Conservation (phyloP, 2,113 vertebrate genomes). For the Strigops habroptila region DNA sequence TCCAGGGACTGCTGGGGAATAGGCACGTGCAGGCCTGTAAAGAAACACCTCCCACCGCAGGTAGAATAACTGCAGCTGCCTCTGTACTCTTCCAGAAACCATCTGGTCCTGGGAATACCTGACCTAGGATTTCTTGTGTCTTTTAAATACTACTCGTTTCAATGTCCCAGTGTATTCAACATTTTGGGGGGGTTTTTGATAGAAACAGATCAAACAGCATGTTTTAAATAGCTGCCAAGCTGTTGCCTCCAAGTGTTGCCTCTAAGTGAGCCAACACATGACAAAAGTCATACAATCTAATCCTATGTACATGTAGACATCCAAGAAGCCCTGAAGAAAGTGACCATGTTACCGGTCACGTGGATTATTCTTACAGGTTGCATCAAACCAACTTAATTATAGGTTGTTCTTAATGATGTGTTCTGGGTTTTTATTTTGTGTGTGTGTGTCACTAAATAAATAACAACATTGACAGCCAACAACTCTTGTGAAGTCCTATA, state of each 20-base stretch:
- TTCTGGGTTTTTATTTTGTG: not conserved
- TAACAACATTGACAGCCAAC: not conserved
- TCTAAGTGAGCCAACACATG: not conserved
- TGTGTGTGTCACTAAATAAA: not conserved
- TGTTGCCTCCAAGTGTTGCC: not conserved
- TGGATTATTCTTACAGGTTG: not conserved
- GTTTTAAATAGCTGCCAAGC: not conserved
- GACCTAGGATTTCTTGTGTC: not conserved
- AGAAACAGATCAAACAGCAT: not conserved
- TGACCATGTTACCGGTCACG: accelerated
- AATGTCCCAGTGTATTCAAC: not conserved
- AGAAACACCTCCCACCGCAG: not conserved
- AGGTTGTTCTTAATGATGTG: not conserved
- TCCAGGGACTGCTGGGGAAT: not conserved
- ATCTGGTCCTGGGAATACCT: not conserved
- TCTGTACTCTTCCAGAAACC: not conserved
- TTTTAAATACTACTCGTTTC: not conserved
- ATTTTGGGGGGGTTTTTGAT: not conserved
- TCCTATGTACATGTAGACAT: too few relatives aligned
- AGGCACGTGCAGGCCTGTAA: not conserved
- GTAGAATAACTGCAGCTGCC: not conserved
- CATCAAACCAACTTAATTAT: not conserved
- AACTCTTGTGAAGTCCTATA: not conserved
- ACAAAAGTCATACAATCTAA: not conserved
- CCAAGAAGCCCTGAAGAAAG: not conserved